These are phyloP conservation scores for Plebejus anna DNA, from an alignment of 2,888 invertebrate species.

Conservation along the genomic window DNA sequence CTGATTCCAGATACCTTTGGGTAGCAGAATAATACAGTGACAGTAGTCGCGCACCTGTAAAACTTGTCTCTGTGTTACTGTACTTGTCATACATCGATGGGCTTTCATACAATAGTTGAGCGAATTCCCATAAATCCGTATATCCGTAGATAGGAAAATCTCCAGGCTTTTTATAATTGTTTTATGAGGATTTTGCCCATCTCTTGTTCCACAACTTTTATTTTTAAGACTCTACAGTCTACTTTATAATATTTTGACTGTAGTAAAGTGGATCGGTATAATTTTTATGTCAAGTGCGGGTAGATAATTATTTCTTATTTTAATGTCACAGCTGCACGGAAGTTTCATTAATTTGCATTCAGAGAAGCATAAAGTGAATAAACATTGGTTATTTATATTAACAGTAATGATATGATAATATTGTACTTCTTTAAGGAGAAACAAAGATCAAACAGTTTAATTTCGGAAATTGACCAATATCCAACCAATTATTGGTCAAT, in stretches of 20 bases:
- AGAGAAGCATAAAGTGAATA: not conserved
- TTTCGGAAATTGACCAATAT: too few species aligned
- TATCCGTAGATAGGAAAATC: not conserved
- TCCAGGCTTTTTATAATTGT: too few species aligned
- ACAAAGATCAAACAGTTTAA: too few species aligned
- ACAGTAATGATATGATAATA: not conserved
- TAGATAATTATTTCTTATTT: constrained; percentile 12
- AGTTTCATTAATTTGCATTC: not conserved
- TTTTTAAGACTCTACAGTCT: not conserved
- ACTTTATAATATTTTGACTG: not conserved
- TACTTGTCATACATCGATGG: too few species aligned
- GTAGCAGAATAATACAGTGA: too few species aligned
- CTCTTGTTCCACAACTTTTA: not conserved
- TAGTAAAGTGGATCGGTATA: constrained; percentile 1
- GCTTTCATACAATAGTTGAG: too few species aligned
- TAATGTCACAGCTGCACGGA: not conserved
- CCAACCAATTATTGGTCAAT: too few species aligned
- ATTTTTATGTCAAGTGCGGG: constrained; percentile 20
- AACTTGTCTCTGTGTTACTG: too few species aligned
- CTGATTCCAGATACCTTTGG: not conserved
- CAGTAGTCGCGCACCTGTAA: too few species aligned
- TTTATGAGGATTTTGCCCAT: too few species aligned
- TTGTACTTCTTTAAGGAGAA: constrained; percentile 4
- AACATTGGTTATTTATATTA: not conserved
- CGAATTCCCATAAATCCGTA: too few species aligned